phyloP scores from a whole-genome alignment of 2,888 invertebrate species.

The Timandra comae region DNA sequence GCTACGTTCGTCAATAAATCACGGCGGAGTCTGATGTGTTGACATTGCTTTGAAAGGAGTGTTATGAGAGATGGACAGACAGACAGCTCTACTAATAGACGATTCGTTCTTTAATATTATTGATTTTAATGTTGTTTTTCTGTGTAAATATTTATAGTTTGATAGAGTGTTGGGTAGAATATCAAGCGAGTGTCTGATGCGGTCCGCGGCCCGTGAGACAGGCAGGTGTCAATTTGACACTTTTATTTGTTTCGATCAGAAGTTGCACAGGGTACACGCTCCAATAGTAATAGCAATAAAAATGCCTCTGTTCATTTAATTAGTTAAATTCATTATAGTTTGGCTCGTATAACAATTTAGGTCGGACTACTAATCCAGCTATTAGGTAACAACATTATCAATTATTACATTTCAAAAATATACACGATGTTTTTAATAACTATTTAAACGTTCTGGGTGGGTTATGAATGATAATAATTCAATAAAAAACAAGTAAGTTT shows the following conservation, averaged over 20 bases:
- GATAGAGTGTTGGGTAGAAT: slow-evolving; percentile 9
- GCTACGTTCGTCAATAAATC: slow-evolving; percentile 39
- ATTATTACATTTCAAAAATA: too few relatives aligned
- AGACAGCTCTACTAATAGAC: slow-evolving; percentile 4
- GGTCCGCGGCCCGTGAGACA: slow-evolving; percentile 40
- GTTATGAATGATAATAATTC: too few relatives aligned
- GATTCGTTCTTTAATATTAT: slow-evolving; percentile 5
- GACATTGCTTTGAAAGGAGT: slow-evolving; percentile 28
- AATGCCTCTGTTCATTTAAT: slow-evolving; percentile 13
- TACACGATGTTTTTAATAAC: too few relatives aligned
- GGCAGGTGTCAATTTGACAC: slow-evolving; percentile 53
- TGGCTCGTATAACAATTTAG: slow-evolving; percentile 13
- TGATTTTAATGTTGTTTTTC: slow-evolving; percentile 5
- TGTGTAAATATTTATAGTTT: slow-evolving; percentile 6
- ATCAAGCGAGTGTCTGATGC: slow-evolving; percentile 16
- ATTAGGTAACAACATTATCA: slow-evolving; percentile 7
- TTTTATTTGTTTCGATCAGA: slow-evolving; percentile 35
- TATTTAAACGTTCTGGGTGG: too few relatives aligned
- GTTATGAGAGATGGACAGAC: slow-evolving; percentile 27
- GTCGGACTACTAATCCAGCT: slow-evolving; percentile 12
- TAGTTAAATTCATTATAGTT: slow-evolving; percentile 11
- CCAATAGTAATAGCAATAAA: slow-evolving; percentile 14
- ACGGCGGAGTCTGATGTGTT: slow-evolving; percentile 29
- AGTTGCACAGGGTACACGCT: slow-evolving; percentile 6
- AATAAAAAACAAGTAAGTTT: too few relatives aligned